Evolutionary conservation across 2,797 vertebrate species (phyloP).

Genomic region (Malurus splendens): DNA sequence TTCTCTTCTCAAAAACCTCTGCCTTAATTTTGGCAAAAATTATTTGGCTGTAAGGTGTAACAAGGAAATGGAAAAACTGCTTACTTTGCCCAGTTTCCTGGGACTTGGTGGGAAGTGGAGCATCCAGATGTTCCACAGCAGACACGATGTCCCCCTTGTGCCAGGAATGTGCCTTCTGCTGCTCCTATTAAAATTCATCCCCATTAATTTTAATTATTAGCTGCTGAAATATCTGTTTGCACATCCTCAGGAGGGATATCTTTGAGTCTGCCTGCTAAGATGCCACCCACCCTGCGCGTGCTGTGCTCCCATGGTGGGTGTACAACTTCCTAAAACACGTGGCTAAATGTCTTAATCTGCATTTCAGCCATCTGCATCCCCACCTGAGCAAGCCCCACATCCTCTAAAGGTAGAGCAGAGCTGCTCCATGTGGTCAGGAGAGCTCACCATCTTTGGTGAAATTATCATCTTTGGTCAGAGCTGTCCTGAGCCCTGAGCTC

Average conservation of each 20-base stretch:
- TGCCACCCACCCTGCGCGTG: neutral
- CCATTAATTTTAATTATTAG: constrained; percentile 12
- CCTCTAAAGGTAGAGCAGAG: neutral
- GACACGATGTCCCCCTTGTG: neutral
- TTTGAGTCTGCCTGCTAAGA: neutral
- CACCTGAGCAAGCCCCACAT: neutral
- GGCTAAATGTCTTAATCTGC: neutral
- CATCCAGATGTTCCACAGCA: neutral
- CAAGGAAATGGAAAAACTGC: neutral
- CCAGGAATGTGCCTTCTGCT: neutral
- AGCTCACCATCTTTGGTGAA: neutral
- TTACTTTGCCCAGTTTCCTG: neutral
- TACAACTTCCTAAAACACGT: neutral
- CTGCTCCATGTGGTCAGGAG: rapidly evolving
- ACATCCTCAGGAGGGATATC: neutral
- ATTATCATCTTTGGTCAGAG: neutral
- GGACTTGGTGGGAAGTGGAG: neutral
- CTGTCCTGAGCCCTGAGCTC: rapidly evolving
- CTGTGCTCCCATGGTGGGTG: neutral
- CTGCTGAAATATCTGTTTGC: neutral
- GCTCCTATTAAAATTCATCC: neutral
- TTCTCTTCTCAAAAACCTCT: neutral
- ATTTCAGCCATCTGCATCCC: neutral
- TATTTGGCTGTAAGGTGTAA: neutral
- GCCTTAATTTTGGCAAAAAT: neutral